Evolutionary conservation across 1,140 invertebrate species (phyloP), one percentile per base, ranked within the genome.

Genomic region (Coelopa frigida): DNA sequence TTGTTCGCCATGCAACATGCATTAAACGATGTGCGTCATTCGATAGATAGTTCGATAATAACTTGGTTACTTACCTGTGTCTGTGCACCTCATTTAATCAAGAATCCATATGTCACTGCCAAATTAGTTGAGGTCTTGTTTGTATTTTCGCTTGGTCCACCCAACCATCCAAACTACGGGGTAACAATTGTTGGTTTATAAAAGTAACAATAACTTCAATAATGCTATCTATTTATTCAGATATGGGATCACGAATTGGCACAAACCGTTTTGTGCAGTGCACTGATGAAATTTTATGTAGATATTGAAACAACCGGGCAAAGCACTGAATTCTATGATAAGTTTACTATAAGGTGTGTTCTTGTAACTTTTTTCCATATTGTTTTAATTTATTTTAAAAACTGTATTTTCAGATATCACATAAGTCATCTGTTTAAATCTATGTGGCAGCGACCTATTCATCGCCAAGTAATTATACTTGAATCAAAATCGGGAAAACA

Each of bases 311-410:
- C 91, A 3, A 98, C 94, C 10, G 95, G 95, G 17, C 89, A 95
- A 40, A 93, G 87, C 68, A 94, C 88, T 31, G 95, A 98, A 71
- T 99, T 98, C 73, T 99, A 98, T 65, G 95, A 98, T 72, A 99
- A 98, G 74, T 99, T 98, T 70, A 93, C 92, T 10, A 98, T 98
- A 61, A 81, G 93, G 70, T 71, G 42, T 48, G 44, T 37, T 11
- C 18, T 11, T 5, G 29, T 17, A 10, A 20, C 14, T 17, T 36
- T 31, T 43, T 18, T 29, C 3, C n/a, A 18, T 23, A 41, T 20
- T 44, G 12, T 17, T 12, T 33, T 10, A 1, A 5, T 15, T 36
- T 38, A 27, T 43, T 10, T 10, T 1, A n/a, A 38, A 6, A 46
- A 42, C n/a, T 22, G 24, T 20, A 32, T 42, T 54, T 50, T 6